These are phyloP conservation scores for Ametastegia equiseti DNA, from an alignment of 2,888 invertebrate genomes.

Conservation along the genomic window DNA sequence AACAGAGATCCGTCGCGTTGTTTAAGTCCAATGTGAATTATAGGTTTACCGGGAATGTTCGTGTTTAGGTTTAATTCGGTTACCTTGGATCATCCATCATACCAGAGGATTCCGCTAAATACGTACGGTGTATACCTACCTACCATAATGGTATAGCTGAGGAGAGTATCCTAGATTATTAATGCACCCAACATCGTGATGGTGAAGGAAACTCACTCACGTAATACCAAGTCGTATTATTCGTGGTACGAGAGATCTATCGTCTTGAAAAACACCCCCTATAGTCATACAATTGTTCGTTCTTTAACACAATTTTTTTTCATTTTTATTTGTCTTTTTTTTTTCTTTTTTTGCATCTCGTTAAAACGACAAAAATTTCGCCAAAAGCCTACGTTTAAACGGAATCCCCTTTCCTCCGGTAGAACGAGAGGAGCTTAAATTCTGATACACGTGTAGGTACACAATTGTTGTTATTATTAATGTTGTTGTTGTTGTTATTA, in stretches of 20 bases:
- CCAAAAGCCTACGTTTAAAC: neutral
- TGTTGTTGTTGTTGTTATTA: neutral
- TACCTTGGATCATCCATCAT: neutral
- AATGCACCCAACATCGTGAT: neutral
- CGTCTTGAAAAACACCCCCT: neutral
- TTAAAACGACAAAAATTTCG: neutral
- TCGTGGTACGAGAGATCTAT: neutral
- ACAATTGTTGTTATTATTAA: neutral
- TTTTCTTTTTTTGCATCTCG: neutral
- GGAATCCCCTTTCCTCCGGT: neutral
- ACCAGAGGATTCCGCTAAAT: neutral
- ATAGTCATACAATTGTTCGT: neutral
- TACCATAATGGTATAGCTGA: too few species aligned
- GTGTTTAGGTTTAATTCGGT: slow-evolving; percentile 7
- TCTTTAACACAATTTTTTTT: neutral
- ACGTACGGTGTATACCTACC: too few species aligned
- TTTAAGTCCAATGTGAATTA: neutral
- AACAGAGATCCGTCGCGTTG: neutral
- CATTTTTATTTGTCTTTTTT: neutral
- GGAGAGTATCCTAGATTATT: slow-evolving; percentile 7
- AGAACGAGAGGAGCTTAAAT: neutral
- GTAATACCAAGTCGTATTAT: neutral
- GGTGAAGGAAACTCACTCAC: slow-evolving; percentile 5
- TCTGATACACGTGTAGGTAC: too few species aligned
- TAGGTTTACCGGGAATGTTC: slow-evolving; percentile 2